These are phyloP conservation scores for Dusona sp. DNA, from an alignment of 2,888 invertebrate genomes.

Conservation along the genomic window DNA sequence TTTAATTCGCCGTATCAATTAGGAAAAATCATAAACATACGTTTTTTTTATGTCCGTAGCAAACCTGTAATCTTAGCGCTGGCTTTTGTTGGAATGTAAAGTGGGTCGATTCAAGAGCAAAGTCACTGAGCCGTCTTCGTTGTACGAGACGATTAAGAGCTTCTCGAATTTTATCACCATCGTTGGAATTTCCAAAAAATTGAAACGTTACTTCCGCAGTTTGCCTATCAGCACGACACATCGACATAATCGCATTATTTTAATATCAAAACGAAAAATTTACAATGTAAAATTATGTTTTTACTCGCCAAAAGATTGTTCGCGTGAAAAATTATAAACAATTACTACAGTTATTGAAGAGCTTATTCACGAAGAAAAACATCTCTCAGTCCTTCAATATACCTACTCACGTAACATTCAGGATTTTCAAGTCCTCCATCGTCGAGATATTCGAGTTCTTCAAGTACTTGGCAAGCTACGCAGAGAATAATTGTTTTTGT, in stretches of 20 bases:
- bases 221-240: conserved; percentile 73
- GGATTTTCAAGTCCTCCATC: conserved; percentile 88
- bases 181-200: conserved; percentile 85
- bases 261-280: conserved; percentile 70
- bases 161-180: conserved; percentile 86
- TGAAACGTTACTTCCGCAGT: conserved; percentile 84
- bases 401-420: conserved; percentile 89
- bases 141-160: conserved; percentile 87
- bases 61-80: conserved; percentile 89
- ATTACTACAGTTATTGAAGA: background rate
- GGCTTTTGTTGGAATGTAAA: conserved; percentile 91
- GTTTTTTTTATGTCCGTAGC: conserved; percentile 12
- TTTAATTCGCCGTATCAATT: background rate
- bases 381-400: conserved; percentile 65
- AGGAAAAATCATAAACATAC: background rate
- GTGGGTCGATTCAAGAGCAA: conserved; percentile 88
- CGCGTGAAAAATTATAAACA: background rate
- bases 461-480: conserved; percentile 88
- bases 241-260: conserved; percentile 72
- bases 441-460: conserved; percentile 89
- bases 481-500: conserved; percentile 57
- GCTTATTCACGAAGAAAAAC: conserved; percentile 42
- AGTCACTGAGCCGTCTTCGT: conserved; percentile 87
- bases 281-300: background rate
- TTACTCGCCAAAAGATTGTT: conserved; percentile 8